Evolutionary conservation across 2,113 vertebrate species (phyloP).

Genomic region (Saguinus imperator): DNA sequence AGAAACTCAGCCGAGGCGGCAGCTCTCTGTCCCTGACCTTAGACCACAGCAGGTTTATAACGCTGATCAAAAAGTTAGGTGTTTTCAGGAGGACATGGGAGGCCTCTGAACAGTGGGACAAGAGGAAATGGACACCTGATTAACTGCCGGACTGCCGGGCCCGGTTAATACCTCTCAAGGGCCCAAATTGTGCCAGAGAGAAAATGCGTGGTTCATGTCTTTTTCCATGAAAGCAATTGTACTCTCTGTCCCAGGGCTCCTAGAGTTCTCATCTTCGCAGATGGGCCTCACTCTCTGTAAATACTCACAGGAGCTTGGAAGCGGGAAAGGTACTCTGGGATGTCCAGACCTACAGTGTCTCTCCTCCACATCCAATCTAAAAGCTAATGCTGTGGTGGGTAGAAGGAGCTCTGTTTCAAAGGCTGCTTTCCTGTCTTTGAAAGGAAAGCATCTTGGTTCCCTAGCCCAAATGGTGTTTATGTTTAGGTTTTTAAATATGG

Average conservation of each 20-base stretch:
- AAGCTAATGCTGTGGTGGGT: rapidly evolving
- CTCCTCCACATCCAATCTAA: rapidly evolving
- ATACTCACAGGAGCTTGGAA: background rate
- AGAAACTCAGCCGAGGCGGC: background rate
- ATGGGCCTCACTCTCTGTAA: background rate
- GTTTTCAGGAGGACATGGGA: background rate
- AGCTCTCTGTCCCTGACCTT: background rate
- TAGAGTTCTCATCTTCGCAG: rapidly evolving
- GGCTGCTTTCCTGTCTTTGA: background rate
- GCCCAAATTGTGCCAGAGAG: background rate
- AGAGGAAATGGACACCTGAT: background rate
- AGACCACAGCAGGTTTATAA: rapidly evolving
- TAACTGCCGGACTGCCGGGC: background rate
- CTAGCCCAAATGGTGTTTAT: background rate
- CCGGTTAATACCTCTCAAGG: background rate
- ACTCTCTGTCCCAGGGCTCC: background rate
- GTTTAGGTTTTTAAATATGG: background rate
- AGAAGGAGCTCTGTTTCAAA: background rate
- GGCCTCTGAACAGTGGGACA: background rate
- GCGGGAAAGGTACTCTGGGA: too few relatives aligned
- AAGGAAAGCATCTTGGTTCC: too few relatives aligned
- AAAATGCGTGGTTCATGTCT: background rate
- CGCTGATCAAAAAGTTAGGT: background rate
- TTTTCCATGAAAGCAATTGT: background rate
- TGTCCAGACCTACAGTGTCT: background rate